Percentiles rank a stretch among this genome's conserved stretches.
Conservation (phyloP, 1,140 invertebrate genomes). For the Archivesica marissinica region DNA sequence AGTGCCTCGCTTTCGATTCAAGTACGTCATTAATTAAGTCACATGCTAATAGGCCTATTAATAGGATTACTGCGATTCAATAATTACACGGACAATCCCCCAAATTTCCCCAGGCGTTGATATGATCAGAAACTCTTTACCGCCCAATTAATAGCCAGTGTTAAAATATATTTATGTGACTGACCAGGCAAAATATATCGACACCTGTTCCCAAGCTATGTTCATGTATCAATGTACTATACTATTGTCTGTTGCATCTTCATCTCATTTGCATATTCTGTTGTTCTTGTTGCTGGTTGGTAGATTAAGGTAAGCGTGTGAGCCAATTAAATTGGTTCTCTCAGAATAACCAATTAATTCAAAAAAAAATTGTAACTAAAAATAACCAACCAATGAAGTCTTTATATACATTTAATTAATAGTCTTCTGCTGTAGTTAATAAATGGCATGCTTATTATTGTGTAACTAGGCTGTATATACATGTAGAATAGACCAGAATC, state of each 20-base stretch:
- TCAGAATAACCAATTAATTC: constrained; percentile 42
- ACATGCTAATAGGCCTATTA: too few species aligned
- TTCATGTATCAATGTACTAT: not conserved
- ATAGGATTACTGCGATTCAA: too few species aligned
- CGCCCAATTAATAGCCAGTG: too few species aligned
- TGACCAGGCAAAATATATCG: too few species aligned
- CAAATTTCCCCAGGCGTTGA: too few species aligned
- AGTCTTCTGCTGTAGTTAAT: constrained; percentile 3
- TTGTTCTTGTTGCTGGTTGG: constrained; percentile 58
- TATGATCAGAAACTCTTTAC: too few species aligned
- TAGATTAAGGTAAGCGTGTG: constrained; percentile 55
- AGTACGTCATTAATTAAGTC: too few species aligned
- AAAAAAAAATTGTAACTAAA: constrained; percentile 43
- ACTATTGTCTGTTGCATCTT: not conserved
- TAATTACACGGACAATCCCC: too few species aligned
- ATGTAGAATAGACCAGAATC: not conserved
- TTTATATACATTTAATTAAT: too few species aligned
- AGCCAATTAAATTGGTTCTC: constrained; percentile 37
- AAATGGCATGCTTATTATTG: constrained; percentile 10
- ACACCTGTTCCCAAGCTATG: too few species aligned
- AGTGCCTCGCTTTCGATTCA: too few species aligned
- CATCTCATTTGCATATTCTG: constrained; percentile 49
- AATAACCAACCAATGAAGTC: constrained; percentile 44
- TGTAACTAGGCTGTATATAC: not conserved
- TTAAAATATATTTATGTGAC: too few species aligned